A percentile compares a stretch with the other conserved stretches of the same genome.
phyloP scores from a whole-genome alignment of 2,113 vertebrate genomes.

The Centropus unirufus region DNA sequence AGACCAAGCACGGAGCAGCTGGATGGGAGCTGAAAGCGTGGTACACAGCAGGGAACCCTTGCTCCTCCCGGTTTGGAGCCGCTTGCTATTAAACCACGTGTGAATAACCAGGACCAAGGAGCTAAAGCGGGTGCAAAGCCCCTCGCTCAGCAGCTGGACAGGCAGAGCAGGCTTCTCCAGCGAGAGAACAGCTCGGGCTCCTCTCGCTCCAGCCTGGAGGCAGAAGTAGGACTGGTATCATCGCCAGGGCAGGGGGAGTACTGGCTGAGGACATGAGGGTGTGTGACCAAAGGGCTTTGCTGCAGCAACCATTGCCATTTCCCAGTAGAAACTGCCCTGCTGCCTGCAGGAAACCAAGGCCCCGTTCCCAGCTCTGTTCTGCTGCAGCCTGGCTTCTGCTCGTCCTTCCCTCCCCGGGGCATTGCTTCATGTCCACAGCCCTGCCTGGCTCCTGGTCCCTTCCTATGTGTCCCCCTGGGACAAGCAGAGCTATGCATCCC shows the following conservation, averaged over 20 bases:
- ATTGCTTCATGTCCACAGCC: neutral
- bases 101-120: accelerated
- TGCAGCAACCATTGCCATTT: neutral
- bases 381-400: neutral
- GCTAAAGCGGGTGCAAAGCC: accelerated
- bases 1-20: neutral
- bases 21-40: accelerated
- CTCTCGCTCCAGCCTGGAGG: accelerated
- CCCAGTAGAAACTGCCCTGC: neutral
- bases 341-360: neutral
- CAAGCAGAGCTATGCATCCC: neutral
- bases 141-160: accelerated
- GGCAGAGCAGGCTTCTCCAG: neutral
- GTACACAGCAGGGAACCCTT: accelerated
- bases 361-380: neutral
- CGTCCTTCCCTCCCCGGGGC: neutral
- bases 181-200: accelerated
- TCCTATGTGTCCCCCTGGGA: no score
- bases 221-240: neutral
- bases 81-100: accelerated
- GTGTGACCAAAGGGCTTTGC: accelerated
- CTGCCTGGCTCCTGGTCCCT: neutral
- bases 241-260: neutral
- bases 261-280: neutral
- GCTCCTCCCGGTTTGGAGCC: accelerated